Evolutionary conservation across 2,113 vertebrate species (phyloP).

Genomic region (Oplegnathus fasciatus): DNA sequence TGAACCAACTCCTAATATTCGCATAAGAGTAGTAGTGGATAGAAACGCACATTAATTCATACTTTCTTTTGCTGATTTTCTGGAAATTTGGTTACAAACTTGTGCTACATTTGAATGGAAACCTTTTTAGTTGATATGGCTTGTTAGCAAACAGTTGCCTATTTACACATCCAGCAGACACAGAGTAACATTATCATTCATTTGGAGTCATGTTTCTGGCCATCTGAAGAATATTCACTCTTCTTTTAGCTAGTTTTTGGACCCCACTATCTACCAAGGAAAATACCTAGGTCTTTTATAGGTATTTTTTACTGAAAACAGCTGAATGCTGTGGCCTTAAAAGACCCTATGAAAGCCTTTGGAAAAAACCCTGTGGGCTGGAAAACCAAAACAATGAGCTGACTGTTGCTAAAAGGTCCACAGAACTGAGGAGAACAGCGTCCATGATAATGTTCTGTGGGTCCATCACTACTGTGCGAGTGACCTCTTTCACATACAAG

Average conservation of each 20-base stretch:
- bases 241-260: background rate
- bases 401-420: background rate
- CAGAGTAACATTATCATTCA: background rate
- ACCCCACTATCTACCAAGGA: background rate
- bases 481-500: background rate
- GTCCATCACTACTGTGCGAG: background rate
- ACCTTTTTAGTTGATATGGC: background rate
- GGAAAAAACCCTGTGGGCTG: too few relatives aligned
- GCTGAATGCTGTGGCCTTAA: background rate
- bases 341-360: background rate
- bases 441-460: too few relatives aligned
- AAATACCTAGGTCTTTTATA: background rate
- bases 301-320: background rate
- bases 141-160: background rate
- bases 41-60: too few relatives aligned
- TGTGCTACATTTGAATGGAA: background rate
- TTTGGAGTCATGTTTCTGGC: background rate
- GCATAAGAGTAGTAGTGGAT: too few relatives aligned
- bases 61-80: background rate
- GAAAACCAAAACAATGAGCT: background rate
- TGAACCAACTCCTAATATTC: too few relatives aligned
- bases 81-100: too few relatives aligned
- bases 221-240: background rate
- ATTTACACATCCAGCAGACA: background rate
- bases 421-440: too few relatives aligned